Evolutionary conservation across 1,140 invertebrate genomes (phyloP), one percentile per base, ranked within the genome.

Genomic region (Aphelenchoides besseyi): DNA sequence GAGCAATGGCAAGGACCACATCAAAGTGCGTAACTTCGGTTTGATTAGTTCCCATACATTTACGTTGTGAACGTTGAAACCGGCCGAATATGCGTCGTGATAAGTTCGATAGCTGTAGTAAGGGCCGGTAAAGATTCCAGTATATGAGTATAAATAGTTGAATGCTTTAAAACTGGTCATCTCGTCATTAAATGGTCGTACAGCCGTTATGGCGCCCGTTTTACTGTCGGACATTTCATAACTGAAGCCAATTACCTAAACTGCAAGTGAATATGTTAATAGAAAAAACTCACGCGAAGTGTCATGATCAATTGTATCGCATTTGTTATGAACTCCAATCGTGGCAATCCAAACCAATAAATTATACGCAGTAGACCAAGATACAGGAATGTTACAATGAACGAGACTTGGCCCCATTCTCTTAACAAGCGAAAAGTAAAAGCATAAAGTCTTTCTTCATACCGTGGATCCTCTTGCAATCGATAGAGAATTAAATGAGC

Each of bases 231-330:
- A 67, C 57, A 84, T 79, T 68, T 82, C 81, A 66, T 78, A 82
- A 8, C 64, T 71, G 16, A 82, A 53, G 18, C 81, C 81, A 68
- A 82, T 75, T 3, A 75, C 71, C 78, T 80, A 55, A 64, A 75
- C 5, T 41, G 37, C 37, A n/a, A 41, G 5, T 41, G 37, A 8
- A 29, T 63, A 69, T 5, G 12, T 23, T 23, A 30, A 48, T 0
- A 28, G 35, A 54, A 36, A 55, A 48, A 5, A 79, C 70, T 83
- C 84, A 89, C 89, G 83, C 93, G 90, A 2, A 95, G 85, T 2
- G 93, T 94, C 33, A 95, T 87, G 73, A 96, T 91, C 90, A 96
- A 93, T 84, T 94, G 91, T 69, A 96, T 89, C 36, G 94, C 89
- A 87, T 96, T 96, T 0, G 91, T 91, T 80, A 93, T 91, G 8